Evolutionary conservation across 2,888 invertebrate genomes (phyloP).

Genomic region (Eupelmus urozonus): DNA sequence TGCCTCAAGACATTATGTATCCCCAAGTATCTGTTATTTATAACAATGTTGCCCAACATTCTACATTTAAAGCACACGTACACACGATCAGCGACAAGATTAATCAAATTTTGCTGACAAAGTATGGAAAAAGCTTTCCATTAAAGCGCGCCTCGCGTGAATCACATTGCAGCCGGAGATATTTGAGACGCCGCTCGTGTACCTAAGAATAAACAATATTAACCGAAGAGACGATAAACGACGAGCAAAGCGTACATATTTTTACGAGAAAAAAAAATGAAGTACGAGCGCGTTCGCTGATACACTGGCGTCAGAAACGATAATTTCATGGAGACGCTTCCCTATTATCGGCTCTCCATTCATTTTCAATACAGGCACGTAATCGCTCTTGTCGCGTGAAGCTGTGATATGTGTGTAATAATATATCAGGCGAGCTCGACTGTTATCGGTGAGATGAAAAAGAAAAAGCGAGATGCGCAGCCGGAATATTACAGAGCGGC

Average conservation of each 20-base stretch:
- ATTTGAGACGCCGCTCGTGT: conserved; percentile 11
- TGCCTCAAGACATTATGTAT: no score
- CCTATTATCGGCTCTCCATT: not conserved
- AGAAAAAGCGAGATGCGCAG: not conserved
- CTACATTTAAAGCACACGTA: no score
- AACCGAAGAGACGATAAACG: no score
- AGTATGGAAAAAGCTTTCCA: conserved; percentile 19
- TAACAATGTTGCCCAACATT: no score
- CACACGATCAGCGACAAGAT: no score
- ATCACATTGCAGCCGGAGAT: conserved; percentile 20
- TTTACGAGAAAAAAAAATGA: conserved; percentile 1
- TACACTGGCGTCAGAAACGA: not conserved
- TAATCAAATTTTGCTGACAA: conserved; percentile 9
- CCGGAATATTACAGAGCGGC: conserved; percentile 18
- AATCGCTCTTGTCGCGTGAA: not conserved
- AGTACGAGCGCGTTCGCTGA: not conserved
- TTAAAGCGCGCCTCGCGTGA: not conserved
- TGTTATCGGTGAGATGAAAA: not conserved
- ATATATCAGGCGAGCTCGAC: not conserved
- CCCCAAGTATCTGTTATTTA: no score
- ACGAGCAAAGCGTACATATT: no score
- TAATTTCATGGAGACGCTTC: no score
- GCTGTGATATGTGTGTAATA: not conserved
- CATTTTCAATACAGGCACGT: not conserved
- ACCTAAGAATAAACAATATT: conserved; percentile 20